These are phyloP conservation scores for Brachionus koreanus DNA, from an alignment of 1,140 invertebrate species.

Conservation along the genomic window DNA sequence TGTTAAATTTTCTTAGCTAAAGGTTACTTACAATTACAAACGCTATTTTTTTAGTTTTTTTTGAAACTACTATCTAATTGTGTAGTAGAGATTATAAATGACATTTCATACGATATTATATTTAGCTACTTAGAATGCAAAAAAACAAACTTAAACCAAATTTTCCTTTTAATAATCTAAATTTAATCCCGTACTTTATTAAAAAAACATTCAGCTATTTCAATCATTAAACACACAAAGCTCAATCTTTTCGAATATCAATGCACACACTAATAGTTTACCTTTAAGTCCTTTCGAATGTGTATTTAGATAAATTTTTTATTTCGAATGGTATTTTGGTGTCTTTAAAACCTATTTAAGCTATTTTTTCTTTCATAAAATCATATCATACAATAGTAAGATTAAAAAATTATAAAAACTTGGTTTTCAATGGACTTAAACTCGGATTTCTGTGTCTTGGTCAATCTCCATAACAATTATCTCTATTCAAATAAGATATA, in stretches of 20 bases:
- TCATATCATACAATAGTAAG: background rate
- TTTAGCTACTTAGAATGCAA: background rate
- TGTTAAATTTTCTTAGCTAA: background rate
- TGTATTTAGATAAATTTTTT: background rate
- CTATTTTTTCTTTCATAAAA: background rate
- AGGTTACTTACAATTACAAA: background rate
- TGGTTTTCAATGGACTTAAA: background rate
- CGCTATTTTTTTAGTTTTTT: background rate
- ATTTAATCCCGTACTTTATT: slow-evolving; percentile 19
- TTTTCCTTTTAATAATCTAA: slow-evolving; percentile 19
- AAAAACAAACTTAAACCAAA: slow-evolving; percentile 9
- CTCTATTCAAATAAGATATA: slow-evolving; percentile 17
- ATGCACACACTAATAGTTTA: background rate
- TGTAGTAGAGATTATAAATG: slow-evolving; percentile 14
- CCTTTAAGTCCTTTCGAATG: background rate
- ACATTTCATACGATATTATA: slow-evolving; percentile 7
- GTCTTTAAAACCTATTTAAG: slow-evolving; percentile 31
- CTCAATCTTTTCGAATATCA: background rate
- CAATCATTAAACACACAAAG: slow-evolving; percentile 1
- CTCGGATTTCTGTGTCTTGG: background rate
- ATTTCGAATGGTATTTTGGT: slow-evolving; percentile 11
- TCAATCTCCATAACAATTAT: background rate
- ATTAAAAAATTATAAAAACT: slow-evolving; percentile 19
- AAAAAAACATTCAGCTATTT: background rate
- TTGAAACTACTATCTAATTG: background rate